Evolutionary conservation across 2,888 invertebrate genomes (phyloP), one percentile per base, ranked within the genome.

Genomic region (Belgica antarctica): DNA sequence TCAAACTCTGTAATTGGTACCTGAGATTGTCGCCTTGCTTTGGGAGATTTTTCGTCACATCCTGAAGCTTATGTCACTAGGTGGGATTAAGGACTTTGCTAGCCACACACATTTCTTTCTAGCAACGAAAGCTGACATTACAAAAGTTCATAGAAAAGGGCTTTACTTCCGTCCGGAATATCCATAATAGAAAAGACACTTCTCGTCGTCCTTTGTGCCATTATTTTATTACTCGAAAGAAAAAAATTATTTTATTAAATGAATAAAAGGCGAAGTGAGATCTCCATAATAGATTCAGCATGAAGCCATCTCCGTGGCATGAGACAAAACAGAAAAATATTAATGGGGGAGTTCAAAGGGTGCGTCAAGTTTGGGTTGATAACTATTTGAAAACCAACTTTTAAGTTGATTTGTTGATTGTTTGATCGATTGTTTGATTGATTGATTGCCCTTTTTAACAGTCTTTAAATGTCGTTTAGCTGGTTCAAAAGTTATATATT

Each of bases 61-160:
- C 27, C 28, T 65, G 8, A 17, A 65, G 65, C 46, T 47, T 65
- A 65, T 19, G 27, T 36, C 47, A 27, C 36, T 36, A 25, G 65
- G 25, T 25, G 24, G 65, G 65, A 65, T 65, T 65, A 65, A 41
- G 36, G 65, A 65, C 17, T 25, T 63, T 24, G n/a, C 12, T 41
- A 24, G 41, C 36, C 25, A 8, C 15, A 27, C 17, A 65, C 62
- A 34, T 15, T 62, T 34, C 31, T 27, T n/a, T 28, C 7, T n/a
- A n/a, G 46, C 3, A 10, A 12, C 15, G 10, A 22, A 31, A 31
- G 34, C 7, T 34, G 2, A 34, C 8, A 12, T 12, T 1, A 59
- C 19, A 24, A 24, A 28, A 28, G 61, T 61, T 17, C 31, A 4
- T 27, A n/a, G 22, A 24, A 34, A 34, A 34, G 7, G 34, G 36